Evolutionary conservation across 2,888 invertebrate genomes (phyloP).

Genomic region (Drosophila quinaria): DNA sequence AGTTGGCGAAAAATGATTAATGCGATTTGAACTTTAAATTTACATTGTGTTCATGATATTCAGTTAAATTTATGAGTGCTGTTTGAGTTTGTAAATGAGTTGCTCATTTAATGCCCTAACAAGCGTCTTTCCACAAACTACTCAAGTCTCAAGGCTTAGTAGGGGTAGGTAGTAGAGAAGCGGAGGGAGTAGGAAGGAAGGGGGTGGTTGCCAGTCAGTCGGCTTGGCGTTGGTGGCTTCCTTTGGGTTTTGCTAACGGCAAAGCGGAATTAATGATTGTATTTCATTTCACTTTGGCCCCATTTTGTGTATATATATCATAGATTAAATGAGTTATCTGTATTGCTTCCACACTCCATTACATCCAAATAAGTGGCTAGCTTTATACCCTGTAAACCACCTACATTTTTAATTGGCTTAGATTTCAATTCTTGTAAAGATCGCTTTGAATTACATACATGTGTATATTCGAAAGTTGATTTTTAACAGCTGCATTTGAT

Average conservation of each 20-base stretch:
- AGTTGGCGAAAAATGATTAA: constrained; percentile 73
- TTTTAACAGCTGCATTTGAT: no score
- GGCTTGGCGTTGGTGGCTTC: constrained; percentile 15
- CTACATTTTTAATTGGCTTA: not conserved
- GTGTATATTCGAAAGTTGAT: not conserved
- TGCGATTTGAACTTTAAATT: constrained; percentile 79
- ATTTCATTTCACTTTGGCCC: constrained; percentile 64
- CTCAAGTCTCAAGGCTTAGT: constrained; percentile 31
- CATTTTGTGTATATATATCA: constrained; percentile 34
- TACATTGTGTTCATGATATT: constrained; percentile 81
- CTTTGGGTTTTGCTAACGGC: constrained; percentile 50
- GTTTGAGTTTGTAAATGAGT: constrained; percentile 81
- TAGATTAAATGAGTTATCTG: constrained; percentile 63
- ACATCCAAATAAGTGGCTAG: constrained; percentile 29
- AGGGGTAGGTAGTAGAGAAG: not conserved
- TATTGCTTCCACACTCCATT: constrained; percentile 19
- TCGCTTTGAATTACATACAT: not conserved
- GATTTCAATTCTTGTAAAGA: not conserved
- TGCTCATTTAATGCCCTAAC: constrained; percentile 78
- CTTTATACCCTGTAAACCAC: not conserved
- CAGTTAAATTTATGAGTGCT: constrained; percentile 78
- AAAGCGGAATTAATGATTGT: constrained; percentile 76
- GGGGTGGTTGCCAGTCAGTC: constrained; percentile 1
- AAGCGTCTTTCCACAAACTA: constrained; percentile 44
- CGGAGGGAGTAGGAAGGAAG: no score